Evolutionary conservation across 1,140 invertebrate species (phyloP), one percentile per base, ranked within the genome.

Genomic region (Micrasema minimum): DNA sequence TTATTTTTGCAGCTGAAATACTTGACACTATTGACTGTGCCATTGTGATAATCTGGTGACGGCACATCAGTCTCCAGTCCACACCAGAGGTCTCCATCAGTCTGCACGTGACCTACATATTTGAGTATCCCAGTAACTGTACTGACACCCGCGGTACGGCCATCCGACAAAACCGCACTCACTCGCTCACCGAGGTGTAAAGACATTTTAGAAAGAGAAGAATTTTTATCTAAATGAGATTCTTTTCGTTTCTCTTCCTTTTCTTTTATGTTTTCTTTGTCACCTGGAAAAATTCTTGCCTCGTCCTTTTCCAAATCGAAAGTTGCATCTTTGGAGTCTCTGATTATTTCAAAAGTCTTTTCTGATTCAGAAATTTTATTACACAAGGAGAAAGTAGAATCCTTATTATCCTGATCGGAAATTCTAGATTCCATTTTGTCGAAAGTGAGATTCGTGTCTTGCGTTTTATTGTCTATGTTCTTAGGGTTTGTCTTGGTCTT

Each of bases 41-140:
- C 90, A 79, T 90, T 88, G 80, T 90, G 87, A 74, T 87, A 88
- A 11, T 88, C 89, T 35, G 82, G 77, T 65, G 84, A 82, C 31
- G 90, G 77, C 5, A 22, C 38, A 20, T 75, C 72, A 9, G 69
- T 65, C 78, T 91, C 89, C 12, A 91, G 80, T 9, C 89, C 89
- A 72, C 88, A 89, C 88, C 88, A 90, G 5, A 85, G 77, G 10
- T 88, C 89, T 37, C 85, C 80, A 4, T 85, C 85, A 75, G 88
- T 88, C 66, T 86, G 80, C 18, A 88, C 86, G 11, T 78, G 78
- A 1, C 90, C 90, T 14, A 89, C 78, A 75, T 83, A 91, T 3
- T 84, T 79, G 31, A 90, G 79, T 12, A 83, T 81, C 4, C 90
- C 90, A 23, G 72, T 45, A 9, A 73, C 16, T 2, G 67, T 59